phyloP scores from a whole-genome alignment of 37 sponge, comb jelly and placozoan species.

The Chondrilla cf. caribensis region DNA sequence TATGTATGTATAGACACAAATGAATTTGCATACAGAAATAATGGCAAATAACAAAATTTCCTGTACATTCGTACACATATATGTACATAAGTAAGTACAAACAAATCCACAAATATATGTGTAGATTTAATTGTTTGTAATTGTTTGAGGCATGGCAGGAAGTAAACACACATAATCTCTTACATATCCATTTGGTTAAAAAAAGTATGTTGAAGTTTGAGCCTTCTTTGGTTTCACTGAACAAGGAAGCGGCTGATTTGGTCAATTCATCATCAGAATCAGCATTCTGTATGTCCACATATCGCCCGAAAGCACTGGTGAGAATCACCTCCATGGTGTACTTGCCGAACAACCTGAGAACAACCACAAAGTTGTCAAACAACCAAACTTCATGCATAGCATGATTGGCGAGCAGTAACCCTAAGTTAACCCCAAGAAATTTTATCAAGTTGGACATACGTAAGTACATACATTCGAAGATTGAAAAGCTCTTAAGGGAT shows the following conservation, averaged over 20 bases:
- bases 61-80: too few relatives aligned
- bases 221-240: neutral
- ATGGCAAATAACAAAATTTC: too few relatives aligned
- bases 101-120: too few relatives aligned
- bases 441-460: neutral
- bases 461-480: neutral
- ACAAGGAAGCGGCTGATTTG: conserved; percentile 20
- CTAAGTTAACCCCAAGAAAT: too few relatives aligned
- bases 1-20: too few relatives aligned
- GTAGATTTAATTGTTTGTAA: too few relatives aligned
- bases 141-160: too few relatives aligned
- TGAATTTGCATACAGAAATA: too few relatives aligned
- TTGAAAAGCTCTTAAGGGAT: neutral
- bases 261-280: conserved; percentile 38
- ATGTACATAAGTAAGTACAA: too few relatives aligned
- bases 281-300: conserved; percentile 7
- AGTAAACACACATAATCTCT: too few relatives aligned
- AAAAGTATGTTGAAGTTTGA: neutral
- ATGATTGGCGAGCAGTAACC: too few relatives aligned
- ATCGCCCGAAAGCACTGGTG: conserved; percentile 28
- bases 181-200: neutral
- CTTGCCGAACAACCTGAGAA: conserved; percentile 2
- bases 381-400: too few relatives aligned
- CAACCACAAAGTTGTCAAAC: neutral
- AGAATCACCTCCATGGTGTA: conserved; percentile 28